These are phyloP conservation scores for Oncorhynchus gorbuscha DNA, from an alignment of 2,113 vertebrate genomes.

Conservation along the genomic window DNA sequence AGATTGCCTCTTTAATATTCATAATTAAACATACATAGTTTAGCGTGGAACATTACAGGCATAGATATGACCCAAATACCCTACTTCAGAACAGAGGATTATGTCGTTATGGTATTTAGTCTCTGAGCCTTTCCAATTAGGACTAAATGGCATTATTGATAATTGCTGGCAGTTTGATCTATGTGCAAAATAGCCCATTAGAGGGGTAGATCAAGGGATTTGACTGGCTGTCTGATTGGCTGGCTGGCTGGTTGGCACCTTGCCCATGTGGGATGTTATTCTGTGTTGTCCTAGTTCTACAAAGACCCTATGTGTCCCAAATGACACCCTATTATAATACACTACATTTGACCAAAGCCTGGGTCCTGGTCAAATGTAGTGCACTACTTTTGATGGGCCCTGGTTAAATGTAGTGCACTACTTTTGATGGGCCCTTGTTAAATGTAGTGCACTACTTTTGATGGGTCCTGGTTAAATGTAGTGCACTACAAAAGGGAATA, in stretches of 20 bases:
- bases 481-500: too few relatives aligned
- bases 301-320: too few relatives aligned
- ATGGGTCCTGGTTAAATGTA: too few relatives aligned
- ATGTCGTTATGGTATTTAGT: conserved; percentile 40
- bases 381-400: too few relatives aligned
- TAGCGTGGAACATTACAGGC: conserved; percentile 59
- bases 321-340: too few relatives aligned
- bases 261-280: conserved; percentile 16
- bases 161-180: conserved; percentile 62
- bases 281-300: not conserved
- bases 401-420: too few relatives aligned
- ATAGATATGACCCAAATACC: conserved; percentile 70
- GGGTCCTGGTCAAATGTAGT: too few relatives aligned
- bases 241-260: not conserved
- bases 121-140: conserved; percentile 63
- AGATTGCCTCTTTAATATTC: too few relatives aligned
- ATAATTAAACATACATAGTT: conserved; percentile 38
- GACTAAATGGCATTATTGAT: conserved; percentile 72
- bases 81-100: conserved; percentile 59
- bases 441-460: too few relatives aligned
- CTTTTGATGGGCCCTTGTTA: too few relatives aligned
- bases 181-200: conserved; percentile 57
- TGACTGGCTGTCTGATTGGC: conserved; percentile 20
- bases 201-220: conserved; percentile 44
- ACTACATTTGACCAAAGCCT: too few relatives aligned